Base-by-base conservation (phyloP, 2,113 vertebrate species). In the Muscicapa adusta region DNA sequence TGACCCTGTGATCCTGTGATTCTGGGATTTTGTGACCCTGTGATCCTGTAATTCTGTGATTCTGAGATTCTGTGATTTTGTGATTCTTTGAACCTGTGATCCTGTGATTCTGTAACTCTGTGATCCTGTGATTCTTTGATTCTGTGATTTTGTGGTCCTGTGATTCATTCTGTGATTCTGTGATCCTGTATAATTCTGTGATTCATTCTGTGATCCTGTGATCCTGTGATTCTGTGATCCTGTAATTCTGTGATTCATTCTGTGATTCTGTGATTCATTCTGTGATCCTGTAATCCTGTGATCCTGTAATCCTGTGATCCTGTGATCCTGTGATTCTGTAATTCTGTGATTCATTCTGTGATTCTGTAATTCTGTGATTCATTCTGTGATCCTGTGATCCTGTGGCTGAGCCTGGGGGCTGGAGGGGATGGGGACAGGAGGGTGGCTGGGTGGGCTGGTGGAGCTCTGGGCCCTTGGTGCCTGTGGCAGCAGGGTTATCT, bases 401-500 rank as follows among this genome's bases (percentile, higher is more conserved):
- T 34, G 17, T 45, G 42, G 31, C 66, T 23, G 88, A 31, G 53
- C 50, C 36, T 7, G 43, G 45, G 18, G 5, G 29, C 19, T 50
- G 43, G 26, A 45, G 40, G 43, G 16, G 58, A 6, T 14, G 1
- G 58, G 57, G 2, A 5, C 23, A 65, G 63, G 18, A 33, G 48
- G 0, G 56, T 0, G 31, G 9, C 48, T 85, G 19, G 8, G 1
- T 51, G 51, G 17, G 34, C 2, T 47, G 40, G 4, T 38, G 77
- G 34, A 40, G 36, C 31, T 13, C 26, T 20, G 81, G 51, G 11
- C 66, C 54, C 38, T 9, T 16, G 50, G 36, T 76, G 94, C 33
- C 19, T 6, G 0, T 2, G 43, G 72, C 1, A 38, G 33, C 5
- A 3, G 54, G 26, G 60, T 66, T 36, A 4, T 9, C 16, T 26